Base-by-base conservation (phyloP, 2,797 vertebrate genomes). In the Megaceryle alcyon region DNA sequence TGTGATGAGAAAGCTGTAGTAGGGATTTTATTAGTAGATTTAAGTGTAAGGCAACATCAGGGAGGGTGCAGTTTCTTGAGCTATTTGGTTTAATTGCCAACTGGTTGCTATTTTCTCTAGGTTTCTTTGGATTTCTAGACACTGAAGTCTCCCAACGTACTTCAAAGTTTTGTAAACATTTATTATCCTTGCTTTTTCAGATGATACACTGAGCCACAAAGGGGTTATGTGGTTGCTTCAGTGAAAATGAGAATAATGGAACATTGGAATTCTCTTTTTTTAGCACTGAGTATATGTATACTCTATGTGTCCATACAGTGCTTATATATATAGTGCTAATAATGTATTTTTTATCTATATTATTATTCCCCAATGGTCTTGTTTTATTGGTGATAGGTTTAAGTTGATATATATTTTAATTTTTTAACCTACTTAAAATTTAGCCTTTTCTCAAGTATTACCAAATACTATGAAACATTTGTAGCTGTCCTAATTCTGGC, bases 401-500 rank as follows among this genome's bases (percentile, higher is more conserved):
- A 18, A 54, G 9, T 72, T 54, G 56, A 20, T 4, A 51, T 51
- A 28, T 28, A 51, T 39, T 84, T 64, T 77, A 46, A 4, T 1
- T 10, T 46, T 82, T 48, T 71, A 89, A 83, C 86, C 81, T 93
- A 78, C 64, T 93, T 94, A 83, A 93, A 92, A 86, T 25, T 54
- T 49, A 71, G 17, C 17, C 33, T 76, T 79, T 82, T 25, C 66
- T 92, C 77, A 73, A 70, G 44, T 86, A 76, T 84, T 92, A 41
- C 64, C 44, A 87, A 90, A 85, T 80, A 65, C 49, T 49, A 4
- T 49, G 46, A 82, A 79, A 80, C 65, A 57, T 94, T 91, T 92
- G 80, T 92, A 77, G 88, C 75, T 96, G 85, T 94, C 88, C 75
- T 88, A 86, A 88, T 94, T 96, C 71, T 93, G 73, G 68, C 77